A percentile compares a stretch with the other conserved stretches of the same genome.
phyloP scores from a whole-genome alignment of 1,140 invertebrate genomes.

The Eumaeus atala region DNA sequence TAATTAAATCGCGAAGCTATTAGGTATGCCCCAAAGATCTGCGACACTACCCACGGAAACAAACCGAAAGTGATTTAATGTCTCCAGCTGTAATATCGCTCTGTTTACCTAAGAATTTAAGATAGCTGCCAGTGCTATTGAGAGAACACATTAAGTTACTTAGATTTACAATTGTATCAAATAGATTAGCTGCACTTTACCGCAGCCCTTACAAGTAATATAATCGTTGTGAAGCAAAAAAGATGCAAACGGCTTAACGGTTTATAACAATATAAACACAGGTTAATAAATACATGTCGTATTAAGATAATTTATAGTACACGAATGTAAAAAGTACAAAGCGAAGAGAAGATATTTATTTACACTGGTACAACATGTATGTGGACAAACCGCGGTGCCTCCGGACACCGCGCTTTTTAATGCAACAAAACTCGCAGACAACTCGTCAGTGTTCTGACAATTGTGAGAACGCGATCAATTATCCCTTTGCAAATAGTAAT shows the following conservation, averaged over 20 bases:
- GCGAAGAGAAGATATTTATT: slow-evolving; percentile 41
- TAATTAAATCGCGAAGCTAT: slow-evolving; percentile 70
- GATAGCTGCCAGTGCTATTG: slow-evolving; percentile 35
- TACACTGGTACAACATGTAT: slow-evolving; percentile 40
- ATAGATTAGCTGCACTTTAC: slow-evolving; percentile 19
- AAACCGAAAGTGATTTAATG: slow-evolving; percentile 53
- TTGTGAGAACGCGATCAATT: slow-evolving; percentile 73
- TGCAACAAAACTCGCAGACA: slow-evolving; percentile 54
- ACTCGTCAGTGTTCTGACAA: slow-evolving; percentile 61
- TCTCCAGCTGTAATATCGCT: slow-evolving; percentile 48
- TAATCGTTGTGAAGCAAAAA: slow-evolving; percentile 4
- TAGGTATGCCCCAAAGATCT: slow-evolving; percentile 60
- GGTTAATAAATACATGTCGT: slow-evolving; percentile 56
- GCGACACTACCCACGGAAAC: slow-evolving; percentile 60
- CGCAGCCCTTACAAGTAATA: background rate
- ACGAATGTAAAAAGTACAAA: slow-evolving; percentile 40
- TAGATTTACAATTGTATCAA: slow-evolving; percentile 27
- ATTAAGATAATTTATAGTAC: slow-evolving; percentile 61
- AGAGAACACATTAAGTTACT: slow-evolving; percentile 26
- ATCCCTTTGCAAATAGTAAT: slow-evolving; percentile 66
- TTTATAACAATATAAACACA: slow-evolving; percentile 26
- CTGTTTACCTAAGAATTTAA: slow-evolving; percentile 47
- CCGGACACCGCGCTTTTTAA: slow-evolving; percentile 43
- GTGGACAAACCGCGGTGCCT: slow-evolving; percentile 44
- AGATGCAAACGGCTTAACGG: background rate